Conservation (phyloP, 1,140 invertebrate genomes). For the Pseudomyrmex concolor region DNA sequence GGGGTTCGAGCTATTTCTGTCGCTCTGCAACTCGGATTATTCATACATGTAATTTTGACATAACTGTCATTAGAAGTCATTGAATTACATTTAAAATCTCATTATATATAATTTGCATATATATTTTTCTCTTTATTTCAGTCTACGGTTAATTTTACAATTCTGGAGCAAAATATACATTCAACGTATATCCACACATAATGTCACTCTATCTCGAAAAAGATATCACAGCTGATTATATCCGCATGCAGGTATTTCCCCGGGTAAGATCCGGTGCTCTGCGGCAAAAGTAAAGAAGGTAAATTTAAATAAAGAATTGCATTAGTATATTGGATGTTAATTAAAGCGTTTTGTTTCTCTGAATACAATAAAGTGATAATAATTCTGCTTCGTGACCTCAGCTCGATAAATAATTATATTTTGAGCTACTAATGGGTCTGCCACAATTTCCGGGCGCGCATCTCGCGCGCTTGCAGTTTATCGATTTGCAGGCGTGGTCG, state of each 20-base stretch:
- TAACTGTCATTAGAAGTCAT: neutral
- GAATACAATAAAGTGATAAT: neutral
- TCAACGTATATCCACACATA: no score
- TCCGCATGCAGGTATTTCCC: no score
- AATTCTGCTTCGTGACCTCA: neutral
- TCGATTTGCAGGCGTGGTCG: constrained; percentile 50
- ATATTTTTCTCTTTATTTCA: neutral
- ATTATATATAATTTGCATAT: neutral
- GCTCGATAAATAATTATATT: neutral
- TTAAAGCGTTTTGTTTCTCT: neutral
- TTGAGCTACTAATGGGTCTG: neutral
- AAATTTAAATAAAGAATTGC: no score
- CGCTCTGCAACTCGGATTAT: neutral
- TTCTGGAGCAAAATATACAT: neutral
- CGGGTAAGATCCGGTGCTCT: no score
- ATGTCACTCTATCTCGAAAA: neutral
- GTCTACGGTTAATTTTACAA: constrained; percentile 11
- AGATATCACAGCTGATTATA: no score
- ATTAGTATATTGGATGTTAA: neutral
- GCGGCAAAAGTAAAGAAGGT: no score
- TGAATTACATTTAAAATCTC: neutral
- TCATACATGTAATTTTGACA: neutral
- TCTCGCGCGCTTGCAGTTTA: constrained; percentile 38
- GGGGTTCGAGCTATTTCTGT: neutral
- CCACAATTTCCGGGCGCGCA: constrained; percentile 10